Evolutionary conservation across 2,113 vertebrate genomes (phyloP), one percentile per base, ranked within the genome.

Genomic region (Hylia prasina): DNA sequence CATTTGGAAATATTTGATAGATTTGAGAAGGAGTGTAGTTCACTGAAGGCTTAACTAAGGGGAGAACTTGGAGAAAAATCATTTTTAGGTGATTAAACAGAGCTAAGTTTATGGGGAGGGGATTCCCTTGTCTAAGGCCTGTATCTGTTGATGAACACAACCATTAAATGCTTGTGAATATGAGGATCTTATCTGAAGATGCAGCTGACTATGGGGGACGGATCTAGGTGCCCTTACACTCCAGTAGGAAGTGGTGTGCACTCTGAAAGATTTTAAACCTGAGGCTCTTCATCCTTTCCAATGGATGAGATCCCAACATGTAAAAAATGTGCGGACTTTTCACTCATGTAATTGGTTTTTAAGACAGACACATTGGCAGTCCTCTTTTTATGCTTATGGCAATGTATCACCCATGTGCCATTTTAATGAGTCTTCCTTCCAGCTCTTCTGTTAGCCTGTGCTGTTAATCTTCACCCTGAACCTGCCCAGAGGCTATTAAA

Each of bases 401-500:
- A 68, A 17, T 4, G 8, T 25, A 18, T 42, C 22, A 71, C 45
- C 5, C 0, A 3, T 60, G 39, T 87, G 64, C 35, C 82, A 31
- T 94, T 94, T 77, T 39, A 50, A 63, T 91, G 25, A 70, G 54
- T 66, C 50, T 80, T 76, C 21, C 45, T 79, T 53, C 37, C 48
- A 65, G 53, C 58, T 94, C 50, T 31, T 91, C 31, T 48, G 17
- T 72, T 87, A 61, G 28, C 45, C 23, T 79, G 15, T 44, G 17
- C 45, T 58, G 48, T 61, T 92, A 44, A 90, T 66, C 45, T 76
- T 76, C 76, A 45, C 63, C 63, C 45, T 69, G 42, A 82, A 57
- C 56, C 48, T 83, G 33, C 72, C 90, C 60, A 75, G 79, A 71
- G 51, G 90, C 76, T 90, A 42, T 70, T 64, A 77, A 72, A 90